These are phyloP conservation scores for Coracias cyanogaster DNA, from an alignment of 2,797 vertebrate species.

Conservation along the genomic window DNA sequence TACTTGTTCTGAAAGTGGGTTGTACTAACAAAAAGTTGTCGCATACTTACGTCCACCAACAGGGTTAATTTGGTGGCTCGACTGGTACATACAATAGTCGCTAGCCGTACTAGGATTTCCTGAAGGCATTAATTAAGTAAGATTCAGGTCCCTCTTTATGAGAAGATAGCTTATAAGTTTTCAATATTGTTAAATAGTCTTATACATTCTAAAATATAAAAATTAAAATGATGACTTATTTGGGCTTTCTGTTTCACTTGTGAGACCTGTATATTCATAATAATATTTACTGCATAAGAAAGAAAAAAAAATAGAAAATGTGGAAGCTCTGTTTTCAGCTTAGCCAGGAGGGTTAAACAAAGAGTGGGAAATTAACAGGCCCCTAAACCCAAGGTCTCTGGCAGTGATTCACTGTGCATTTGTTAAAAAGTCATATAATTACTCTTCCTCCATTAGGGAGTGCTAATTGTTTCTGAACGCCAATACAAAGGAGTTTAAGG, in stretches of 20 bases:
- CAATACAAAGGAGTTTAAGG: conserved; percentile 1
- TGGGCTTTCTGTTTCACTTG: neutral
- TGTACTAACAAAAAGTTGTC: conserved; percentile 29
- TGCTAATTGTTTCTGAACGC: conserved; percentile 57
- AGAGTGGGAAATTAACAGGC: conserved; percentile 34
- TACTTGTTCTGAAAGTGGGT: conserved; percentile 52
- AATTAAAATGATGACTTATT: neutral
- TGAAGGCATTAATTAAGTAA: neutral
- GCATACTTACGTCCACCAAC: neutral
- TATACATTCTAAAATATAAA: neutral
- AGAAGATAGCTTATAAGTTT: neutral
- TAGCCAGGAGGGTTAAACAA: conserved; percentile 22
- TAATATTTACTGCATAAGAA: neutral
- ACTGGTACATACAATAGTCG: neutral
- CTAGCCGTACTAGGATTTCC: neutral
- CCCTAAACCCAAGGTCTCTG: conserved; percentile 16
- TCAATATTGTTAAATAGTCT: neutral
- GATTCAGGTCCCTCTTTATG: neutral
- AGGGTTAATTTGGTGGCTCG: neutral
- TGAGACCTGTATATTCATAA: neutral
- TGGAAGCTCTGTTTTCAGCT: neutral
- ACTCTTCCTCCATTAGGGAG: conserved; percentile 24
- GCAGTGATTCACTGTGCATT: conserved; percentile 12
- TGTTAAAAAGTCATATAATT: conserved; percentile 59
- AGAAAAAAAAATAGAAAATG: neutral